These are phyloP conservation scores for Drosophila recens DNA, from an alignment of 2,888 invertebrate species.

Conservation along the genomic window DNA sequence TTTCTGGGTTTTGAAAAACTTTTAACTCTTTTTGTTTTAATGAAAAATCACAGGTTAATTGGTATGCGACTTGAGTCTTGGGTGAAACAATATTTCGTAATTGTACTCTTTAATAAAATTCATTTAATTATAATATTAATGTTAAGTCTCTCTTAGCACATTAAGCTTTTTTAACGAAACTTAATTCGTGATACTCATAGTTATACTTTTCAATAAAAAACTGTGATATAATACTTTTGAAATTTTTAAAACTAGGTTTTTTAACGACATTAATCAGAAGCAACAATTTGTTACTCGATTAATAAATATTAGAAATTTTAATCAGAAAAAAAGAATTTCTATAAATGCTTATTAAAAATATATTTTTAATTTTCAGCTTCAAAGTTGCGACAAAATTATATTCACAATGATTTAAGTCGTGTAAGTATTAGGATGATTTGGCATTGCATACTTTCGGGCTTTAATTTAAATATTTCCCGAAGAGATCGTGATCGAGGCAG, in stretches of 20 bases:
- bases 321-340: no score
- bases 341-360: no score
- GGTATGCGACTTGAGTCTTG: conserved; percentile 10
- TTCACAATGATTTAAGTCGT: no score
- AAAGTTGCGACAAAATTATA: no score
- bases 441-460: conserved; percentile 49
- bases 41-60: conserved; percentile 14
- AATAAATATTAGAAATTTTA: no score
- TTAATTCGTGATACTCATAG: no score
- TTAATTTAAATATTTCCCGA: not conserved
- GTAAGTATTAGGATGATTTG: not conserved
- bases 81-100: not conserved
- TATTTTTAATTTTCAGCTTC: no score
- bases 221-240: no score
- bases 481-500: conserved; percentile 1
- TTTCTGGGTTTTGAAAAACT: conserved; percentile 1
- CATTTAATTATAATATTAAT: not conserved
- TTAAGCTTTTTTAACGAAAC: not conserved
- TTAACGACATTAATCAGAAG: no score
- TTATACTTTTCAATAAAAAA: no score
- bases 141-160: not conserved
- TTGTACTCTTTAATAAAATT: not conserved
- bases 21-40: conserved; percentile 3
- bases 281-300: no score
- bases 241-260: no score